Percentiles rank a stretch among this genome's conserved stretches.
Conservation (phyloP, 2,113 vertebrate species). For the Pygathrix nemaeus region DNA sequence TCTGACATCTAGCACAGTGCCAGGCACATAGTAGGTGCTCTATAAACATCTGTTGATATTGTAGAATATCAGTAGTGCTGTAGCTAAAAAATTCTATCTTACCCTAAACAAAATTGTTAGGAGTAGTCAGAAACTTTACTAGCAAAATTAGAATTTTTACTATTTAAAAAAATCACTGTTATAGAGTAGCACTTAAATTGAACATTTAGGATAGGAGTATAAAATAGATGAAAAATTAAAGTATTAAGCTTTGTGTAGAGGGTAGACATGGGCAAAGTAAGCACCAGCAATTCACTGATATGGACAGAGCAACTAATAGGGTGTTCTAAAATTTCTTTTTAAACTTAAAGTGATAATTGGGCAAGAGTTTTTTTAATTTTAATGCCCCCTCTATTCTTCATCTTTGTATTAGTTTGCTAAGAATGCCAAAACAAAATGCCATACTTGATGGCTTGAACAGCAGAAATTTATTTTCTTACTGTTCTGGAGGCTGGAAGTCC, state of each 20-base stretch:
- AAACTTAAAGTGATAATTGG: neutral
- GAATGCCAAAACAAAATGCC: neutral
- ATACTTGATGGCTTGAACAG: neutral
- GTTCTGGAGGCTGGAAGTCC: neutral
- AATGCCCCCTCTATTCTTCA: neutral
- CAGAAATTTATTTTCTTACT: neutral
- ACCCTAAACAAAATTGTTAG: neutral
- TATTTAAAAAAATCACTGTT: neutral
- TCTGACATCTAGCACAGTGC: neutral
- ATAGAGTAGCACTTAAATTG: neutral
- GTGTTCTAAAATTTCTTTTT: neutral
- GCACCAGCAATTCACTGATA: neutral
- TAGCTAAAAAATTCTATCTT: neutral
- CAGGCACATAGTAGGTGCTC: neutral
- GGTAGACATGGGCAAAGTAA: neutral
- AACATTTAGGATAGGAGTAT: neutral
- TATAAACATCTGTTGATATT: neutral
- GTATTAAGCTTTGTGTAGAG: neutral
- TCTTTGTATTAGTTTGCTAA: neutral
- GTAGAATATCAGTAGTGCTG: neutral
- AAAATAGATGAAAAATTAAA: conserved; percentile 13
- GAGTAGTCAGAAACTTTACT: neutral
- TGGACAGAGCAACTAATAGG: neutral
- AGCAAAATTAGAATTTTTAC: neutral
- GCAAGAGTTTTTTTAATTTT: neutral